Conservation (phyloP, 2,888 invertebrate species). For the Stratiomys singularior region DNA sequence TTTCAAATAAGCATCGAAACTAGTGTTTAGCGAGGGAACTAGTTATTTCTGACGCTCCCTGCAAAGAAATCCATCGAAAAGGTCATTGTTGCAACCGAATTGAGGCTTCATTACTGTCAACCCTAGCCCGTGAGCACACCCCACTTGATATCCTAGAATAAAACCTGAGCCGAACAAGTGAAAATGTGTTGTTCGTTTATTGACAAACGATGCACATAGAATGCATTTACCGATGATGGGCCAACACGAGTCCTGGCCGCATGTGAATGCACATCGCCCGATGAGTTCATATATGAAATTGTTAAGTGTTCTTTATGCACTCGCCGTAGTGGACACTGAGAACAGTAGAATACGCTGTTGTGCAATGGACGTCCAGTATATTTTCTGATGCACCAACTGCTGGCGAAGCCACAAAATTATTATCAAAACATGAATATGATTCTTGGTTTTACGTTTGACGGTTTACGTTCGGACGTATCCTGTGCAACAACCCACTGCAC, state of each 20-base stretch:
- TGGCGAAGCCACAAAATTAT: conserved; percentile 45
- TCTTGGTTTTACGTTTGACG: conserved; percentile 43
- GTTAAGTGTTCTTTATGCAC: conserved; percentile 45
- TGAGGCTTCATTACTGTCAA: not conserved
- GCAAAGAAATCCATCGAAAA: too few species aligned
- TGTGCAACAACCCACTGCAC: conserved; percentile 40
- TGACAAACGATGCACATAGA: conserved; percentile 45
- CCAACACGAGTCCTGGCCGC: not conserved
- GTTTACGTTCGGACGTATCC: not conserved
- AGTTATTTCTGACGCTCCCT: too few species aligned
- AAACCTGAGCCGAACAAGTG: conserved; percentile 45
- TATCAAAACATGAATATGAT: conserved; percentile 44
- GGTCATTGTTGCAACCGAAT: too few species aligned
- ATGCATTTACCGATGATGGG: conserved; percentile 35
- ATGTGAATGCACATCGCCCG: conserved; percentile 29
- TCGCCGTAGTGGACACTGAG: conserved; percentile 31
- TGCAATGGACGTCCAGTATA: not conserved
- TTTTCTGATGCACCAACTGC: conserved; percentile 7
- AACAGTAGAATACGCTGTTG: not conserved
- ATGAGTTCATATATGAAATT: conserved; percentile 24
- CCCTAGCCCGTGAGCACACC: not conserved
- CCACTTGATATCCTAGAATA: conserved; percentile 24
- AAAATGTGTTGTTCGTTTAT: conserved; percentile 46
- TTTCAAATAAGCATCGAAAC: too few species aligned
- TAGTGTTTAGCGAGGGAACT: too few species aligned